A percentile compares a stretch with the other conserved stretches of the same genome.
These are phyloP conservation scores for Tiaroga cobitis DNA, from an alignment of 2,797 vertebrate genomes.

Conservation along the genomic window DNA sequence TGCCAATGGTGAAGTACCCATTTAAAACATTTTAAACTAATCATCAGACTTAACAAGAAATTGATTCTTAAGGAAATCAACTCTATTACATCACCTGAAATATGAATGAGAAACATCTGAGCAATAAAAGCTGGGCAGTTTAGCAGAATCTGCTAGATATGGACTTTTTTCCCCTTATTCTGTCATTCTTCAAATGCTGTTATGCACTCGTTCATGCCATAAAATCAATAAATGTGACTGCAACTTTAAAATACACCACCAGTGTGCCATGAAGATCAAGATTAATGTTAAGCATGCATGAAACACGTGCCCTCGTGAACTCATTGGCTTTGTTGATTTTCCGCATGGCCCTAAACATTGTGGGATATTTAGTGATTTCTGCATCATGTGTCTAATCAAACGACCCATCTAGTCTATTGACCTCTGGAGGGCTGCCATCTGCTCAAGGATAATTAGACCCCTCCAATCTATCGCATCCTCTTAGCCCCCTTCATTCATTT, in stretches of 20 bases:
- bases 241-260: constrained; percentile 12
- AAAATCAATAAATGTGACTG: constrained; percentile 25
- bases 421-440: constrained; percentile 42
- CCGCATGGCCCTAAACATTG: neutral
- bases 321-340: constrained; percentile 32
- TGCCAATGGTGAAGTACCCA: neutral
- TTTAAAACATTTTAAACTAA: neutral
- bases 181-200: neutral
- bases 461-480: constrained; percentile 27
- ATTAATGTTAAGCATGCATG: constrained; percentile 12
- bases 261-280: neutral
- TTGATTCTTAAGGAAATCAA: neutral
- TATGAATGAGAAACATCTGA: neutral
- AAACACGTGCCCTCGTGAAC: constrained; percentile 13
- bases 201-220: constrained; percentile 8
- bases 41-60: neutral
- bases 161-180: neutral
- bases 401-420: constrained; percentile 24
- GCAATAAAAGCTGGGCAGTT: neutral
- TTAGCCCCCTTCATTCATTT: constrained; percentile 23
- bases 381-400: constrained; percentile 27
- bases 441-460: constrained; percentile 52
- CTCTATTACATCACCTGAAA: too few species aligned
- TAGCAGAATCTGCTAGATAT: neutral
- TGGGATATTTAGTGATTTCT: constrained; percentile 41